Conservation (phyloP, 2,113 vertebrate genomes). For the Dolichallabes microphthalmus region DNA sequence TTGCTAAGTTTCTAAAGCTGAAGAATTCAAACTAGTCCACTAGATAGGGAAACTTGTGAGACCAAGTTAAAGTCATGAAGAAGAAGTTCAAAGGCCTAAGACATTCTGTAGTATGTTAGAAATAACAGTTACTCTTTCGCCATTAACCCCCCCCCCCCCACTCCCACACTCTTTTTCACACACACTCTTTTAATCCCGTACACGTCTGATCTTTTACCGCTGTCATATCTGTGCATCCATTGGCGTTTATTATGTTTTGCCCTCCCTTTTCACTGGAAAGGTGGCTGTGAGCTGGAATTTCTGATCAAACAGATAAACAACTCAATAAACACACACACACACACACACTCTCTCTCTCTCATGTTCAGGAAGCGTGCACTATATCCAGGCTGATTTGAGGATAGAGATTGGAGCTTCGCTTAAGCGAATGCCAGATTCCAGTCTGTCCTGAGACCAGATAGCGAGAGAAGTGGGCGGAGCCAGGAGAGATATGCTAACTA, state of each 20-base stretch:
- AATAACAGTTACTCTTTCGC: constrained; percentile 22
- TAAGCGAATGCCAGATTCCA: background rate
- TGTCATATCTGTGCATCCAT: constrained; percentile 69
- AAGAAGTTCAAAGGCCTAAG: constrained; percentile 5
- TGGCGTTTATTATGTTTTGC: constrained; percentile 70
- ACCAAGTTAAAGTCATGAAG: background rate
- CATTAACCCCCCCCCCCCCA: constrained; percentile 23
- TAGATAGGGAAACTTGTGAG: background rate
- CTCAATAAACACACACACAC: constrained; percentile 57
- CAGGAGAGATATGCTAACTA: background rate
- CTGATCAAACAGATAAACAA: constrained; percentile 68
- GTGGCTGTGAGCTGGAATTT: constrained; percentile 75
- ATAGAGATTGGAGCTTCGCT: constrained; percentile 20
- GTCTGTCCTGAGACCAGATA: constrained; percentile 16
- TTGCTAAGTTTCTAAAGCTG: background rate
- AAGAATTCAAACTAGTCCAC: background rate
- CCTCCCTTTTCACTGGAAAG: constrained; percentile 64
- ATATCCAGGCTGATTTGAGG: constrained; percentile 23
- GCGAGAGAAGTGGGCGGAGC: background rate
- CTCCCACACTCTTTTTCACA: constrained; percentile 13
- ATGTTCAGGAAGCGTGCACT: constrained; percentile 1
- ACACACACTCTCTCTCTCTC: constrained; percentile 1
- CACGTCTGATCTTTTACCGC: constrained; percentile 55
- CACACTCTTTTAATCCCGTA: constrained; percentile 1
- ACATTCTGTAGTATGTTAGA: constrained; percentile 30